phyloP scores from a whole-genome alignment of 2,888 invertebrate species.

The Andricus quercusramuli region DNA sequence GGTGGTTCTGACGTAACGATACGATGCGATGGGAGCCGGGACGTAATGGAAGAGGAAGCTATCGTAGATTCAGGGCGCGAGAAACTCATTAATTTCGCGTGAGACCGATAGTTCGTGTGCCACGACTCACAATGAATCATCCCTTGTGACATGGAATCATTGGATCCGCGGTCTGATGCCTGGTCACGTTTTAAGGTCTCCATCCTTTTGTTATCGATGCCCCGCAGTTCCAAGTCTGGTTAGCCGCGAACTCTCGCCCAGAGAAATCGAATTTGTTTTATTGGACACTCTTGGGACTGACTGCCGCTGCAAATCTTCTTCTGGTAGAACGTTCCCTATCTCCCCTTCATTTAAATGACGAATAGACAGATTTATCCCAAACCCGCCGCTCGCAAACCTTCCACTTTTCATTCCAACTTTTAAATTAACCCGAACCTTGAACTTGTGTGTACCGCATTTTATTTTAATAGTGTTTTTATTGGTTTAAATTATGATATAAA shows the following conservation, averaged over 20 bases:
- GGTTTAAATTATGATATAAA: too few species aligned
- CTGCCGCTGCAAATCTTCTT: not conserved
- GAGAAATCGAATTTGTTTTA: slow-evolving; percentile 39
- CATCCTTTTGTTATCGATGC: slow-evolving; percentile 42
- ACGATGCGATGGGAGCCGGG: not conserved
- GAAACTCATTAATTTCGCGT: slow-evolving; percentile 65
- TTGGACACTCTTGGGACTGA: slow-evolving; percentile 23
- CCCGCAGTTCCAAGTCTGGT: slow-evolving; percentile 3
- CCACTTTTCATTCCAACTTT: slow-evolving; percentile 14
- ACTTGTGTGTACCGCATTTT: not conserved
- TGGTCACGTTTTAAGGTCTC: slow-evolving; percentile 41
- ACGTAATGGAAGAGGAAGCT: slow-evolving; percentile 14
- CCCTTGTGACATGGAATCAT: slow-evolving; percentile 56
- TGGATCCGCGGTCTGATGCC: slow-evolving; percentile 47
- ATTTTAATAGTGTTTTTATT: not conserved
- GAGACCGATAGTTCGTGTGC: slow-evolving; percentile 66
- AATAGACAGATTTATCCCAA: slow-evolving; percentile 28
- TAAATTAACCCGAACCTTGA: not conserved
- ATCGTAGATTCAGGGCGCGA: slow-evolving; percentile 59
- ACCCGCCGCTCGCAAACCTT: slow-evolving; percentile 8
- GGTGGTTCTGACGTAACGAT: slow-evolving; percentile 27
- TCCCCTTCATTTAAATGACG: slow-evolving; percentile 33
- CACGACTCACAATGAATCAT: slow-evolving; percentile 68
- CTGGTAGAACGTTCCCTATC: not conserved
- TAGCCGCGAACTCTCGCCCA: slow-evolving; percentile 14